Percentiles rank a stretch among this genome's conserved stretches.
Evolutionary conservation across 2,797 vertebrate genomes (phyloP).

Genomic region (Leptodactylus fallax): DNA sequence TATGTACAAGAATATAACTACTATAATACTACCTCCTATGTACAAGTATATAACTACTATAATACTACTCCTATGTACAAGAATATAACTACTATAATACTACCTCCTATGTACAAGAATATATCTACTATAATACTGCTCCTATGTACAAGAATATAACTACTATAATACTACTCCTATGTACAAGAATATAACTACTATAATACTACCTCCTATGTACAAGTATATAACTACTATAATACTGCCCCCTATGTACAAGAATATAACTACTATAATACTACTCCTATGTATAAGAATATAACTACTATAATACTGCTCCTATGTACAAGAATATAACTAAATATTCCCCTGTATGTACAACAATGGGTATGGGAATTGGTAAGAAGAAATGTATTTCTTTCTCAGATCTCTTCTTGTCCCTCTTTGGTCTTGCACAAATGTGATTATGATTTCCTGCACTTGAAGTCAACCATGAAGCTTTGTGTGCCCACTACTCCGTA

Average conservation of each 20-base stretch:
- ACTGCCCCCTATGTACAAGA: background rate
- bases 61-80: slow-evolving; percentile 8
- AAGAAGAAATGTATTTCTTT: background rate
- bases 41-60: slow-evolving; percentile 15
- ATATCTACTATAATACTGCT: slow-evolving; percentile 2
- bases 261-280: background rate
- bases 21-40: slow-evolving; percentile 1
- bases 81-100: background rate
- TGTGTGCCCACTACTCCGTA: background rate
- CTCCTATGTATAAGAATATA: background rate
- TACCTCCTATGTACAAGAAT: background rate
- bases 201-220: background rate
- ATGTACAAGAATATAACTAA: background rate
- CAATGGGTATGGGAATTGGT: background rate
- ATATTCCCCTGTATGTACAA: too few relatives aligned
- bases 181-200: slow-evolving; percentile 8
- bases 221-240: slow-evolving; percentile 12
- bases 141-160: slow-evolving; percentile 5
- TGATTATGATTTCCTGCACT: background rate
- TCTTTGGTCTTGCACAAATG: background rate
- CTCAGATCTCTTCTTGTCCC: background rate
- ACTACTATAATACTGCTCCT: too few relatives aligned
- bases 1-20: background rate
- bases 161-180: slow-evolving; percentile 11
- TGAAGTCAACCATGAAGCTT: background rate